Evolutionary conservation across 2,888 invertebrate species (phyloP).

Genomic region (Agrochola circellaris): DNA sequence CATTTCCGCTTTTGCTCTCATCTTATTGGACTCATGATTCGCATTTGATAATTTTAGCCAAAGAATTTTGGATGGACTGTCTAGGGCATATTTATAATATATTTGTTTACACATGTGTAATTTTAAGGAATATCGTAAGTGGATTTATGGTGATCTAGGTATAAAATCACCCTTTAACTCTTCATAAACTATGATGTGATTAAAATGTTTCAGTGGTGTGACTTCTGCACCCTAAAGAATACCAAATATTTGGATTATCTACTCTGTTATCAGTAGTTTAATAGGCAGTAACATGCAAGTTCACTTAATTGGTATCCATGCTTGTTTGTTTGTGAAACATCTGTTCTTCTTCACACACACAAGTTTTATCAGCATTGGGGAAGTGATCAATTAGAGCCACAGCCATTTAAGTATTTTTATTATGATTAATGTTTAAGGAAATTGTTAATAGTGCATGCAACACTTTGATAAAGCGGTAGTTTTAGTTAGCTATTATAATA

Average conservation of each 20-base stretch:
- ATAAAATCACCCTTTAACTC: no score
- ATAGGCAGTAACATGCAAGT: slow-evolving; percentile 45
- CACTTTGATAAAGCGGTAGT: not conserved
- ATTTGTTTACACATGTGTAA: no score
- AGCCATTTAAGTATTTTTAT: slow-evolving; percentile 22
- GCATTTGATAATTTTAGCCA: no score
- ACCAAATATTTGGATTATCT: slow-evolving; percentile 18
- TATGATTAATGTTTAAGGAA: slow-evolving; percentile 25
- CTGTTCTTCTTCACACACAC: slow-evolving; percentile 78
- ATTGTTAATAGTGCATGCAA: not conserved
- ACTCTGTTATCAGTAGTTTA: slow-evolving; percentile 23
- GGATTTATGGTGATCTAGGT: no score
- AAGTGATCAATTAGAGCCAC: slow-evolving; percentile 58
- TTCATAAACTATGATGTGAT: not conserved
- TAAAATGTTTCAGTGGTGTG: not conserved
- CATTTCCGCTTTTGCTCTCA: no score
- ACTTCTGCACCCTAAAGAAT: not conserved
- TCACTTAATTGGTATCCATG: slow-evolving; percentile 73
- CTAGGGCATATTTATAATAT: no score
- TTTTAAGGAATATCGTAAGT: no score
- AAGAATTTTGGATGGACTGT: no score
- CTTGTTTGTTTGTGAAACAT: slow-evolving; percentile 71
- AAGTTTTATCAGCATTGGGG: slow-evolving; percentile 44
- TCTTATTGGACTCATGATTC: no score
- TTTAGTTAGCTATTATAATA: not conserved